Conservation (phyloP, 2,113 vertebrate genomes). For the Ameiurus melas region DNA sequence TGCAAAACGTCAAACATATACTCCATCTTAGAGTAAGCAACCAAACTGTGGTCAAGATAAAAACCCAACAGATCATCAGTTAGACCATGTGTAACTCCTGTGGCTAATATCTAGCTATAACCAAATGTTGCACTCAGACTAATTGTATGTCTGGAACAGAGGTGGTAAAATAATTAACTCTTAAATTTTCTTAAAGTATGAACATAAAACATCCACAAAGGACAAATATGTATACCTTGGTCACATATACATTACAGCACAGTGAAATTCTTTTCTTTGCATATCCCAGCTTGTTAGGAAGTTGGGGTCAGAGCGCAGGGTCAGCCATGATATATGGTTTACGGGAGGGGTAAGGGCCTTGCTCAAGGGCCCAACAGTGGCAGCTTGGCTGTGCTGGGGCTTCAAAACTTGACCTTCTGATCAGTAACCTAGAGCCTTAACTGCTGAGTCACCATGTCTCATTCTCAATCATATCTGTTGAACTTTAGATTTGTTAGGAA, state of each 20-base stretch:
- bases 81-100: not conserved
- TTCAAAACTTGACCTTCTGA: too few relatives aligned
- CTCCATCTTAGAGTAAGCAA: not conserved
- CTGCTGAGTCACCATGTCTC: too few relatives aligned
- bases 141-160: not conserved
- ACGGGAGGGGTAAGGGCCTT: too few relatives aligned
- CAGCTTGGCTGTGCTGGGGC: too few relatives aligned
- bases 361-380: too few relatives aligned
- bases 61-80: not conserved
- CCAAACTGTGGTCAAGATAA: not conserved
- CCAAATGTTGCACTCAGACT: not conserved
- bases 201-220: not conserved
- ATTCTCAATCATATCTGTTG: too few relatives aligned
- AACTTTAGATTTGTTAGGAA: not conserved
- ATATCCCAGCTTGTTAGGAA: too few relatives aligned
- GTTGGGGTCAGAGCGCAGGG: too few relatives aligned
- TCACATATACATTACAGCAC: not conserved
- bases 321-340: too few relatives aligned
- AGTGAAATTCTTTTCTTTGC: too few relatives aligned
- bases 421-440: too few relatives aligned
- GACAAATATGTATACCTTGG: not conserved
- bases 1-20: not conserved
- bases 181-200: not conserved
- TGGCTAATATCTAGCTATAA: not conserved
- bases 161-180: not conserved